Conservation (phyloP, 2,888 invertebrate species). For the Chymomyza caudatula region DNA sequence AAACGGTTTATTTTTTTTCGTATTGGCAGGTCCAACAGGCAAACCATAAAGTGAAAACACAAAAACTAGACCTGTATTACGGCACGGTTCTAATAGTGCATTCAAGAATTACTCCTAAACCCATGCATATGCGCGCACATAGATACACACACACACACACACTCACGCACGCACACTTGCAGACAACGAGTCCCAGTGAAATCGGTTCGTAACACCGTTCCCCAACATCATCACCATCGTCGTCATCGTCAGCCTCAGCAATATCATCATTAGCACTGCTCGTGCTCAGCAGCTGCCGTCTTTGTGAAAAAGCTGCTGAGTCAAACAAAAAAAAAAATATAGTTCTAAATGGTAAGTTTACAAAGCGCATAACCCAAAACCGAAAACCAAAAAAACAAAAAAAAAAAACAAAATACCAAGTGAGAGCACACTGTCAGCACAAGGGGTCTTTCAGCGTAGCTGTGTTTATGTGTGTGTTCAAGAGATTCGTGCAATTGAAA, state of each 20-base stretch:
- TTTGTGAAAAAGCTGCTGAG: conserved; percentile 52
- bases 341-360: conserved; percentile 58
- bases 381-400: not conserved
- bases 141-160: too few relatives aligned
- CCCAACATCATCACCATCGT: not conserved
- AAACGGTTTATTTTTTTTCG: conserved; percentile 5
- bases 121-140: too few relatives aligned
- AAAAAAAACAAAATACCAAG: not conserved
- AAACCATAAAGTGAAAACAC: too few relatives aligned
- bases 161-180: too few relatives aligned
- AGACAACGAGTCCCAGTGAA: too few relatives aligned
- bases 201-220: not conserved
- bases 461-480: not conserved
- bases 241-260: not conserved
- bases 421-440: not conserved
- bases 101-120: too few relatives aligned
- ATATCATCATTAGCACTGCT: not conserved
- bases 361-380: not conserved
- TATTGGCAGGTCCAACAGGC: not conserved
- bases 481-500: not conserved
- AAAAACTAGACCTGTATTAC: too few relatives aligned
- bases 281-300: not conserved
- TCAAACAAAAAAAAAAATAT: conserved; percentile 52
- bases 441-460: not conserved
- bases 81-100: too few relatives aligned